Base-by-base conservation (phyloP, 2,888 invertebrate genomes). In the Oligia latruncula region DNA sequence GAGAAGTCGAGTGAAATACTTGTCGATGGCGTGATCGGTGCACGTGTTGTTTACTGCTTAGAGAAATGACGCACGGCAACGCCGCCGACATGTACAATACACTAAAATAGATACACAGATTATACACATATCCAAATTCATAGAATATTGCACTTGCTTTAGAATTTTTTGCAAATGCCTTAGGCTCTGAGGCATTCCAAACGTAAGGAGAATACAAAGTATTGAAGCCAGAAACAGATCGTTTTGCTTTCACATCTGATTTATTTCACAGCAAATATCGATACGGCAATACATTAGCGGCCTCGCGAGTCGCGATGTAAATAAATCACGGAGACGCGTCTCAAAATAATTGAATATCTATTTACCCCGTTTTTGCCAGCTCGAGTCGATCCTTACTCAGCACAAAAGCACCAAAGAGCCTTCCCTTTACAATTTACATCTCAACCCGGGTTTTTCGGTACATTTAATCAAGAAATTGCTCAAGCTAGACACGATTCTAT, bases 391-490 rank as follows among this genome's bases (percentile, higher is more conserved):
- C 79, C 64, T 80, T 68, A 83, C 68, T 74, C 76, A 83, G 85
- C 87, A 82, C 70, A 86, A 85, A 85, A 75, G 84, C 62, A 46
- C 29, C 75, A 75, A 60, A 73, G 70, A 83, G 64, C 64, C 71
- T 86, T 80, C 52, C 70, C 49, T 83, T 73, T 80, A 77, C 68
- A 80, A 88, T 88, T 87, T 88, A 86, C 80, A 86, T 87, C 78
- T 80, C 79, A 58, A 65, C 67, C 58, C 58, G 81, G 76, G 88
- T 88, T 87, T 87, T 87, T 86, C 83, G 75, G 80, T 70, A 87
- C 86, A 87, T 88, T 87, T 87, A 87, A 87, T 87, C 84, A 88
- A 80, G 81, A 76, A 84, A 88, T 87, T 84, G 75, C 77, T 82
- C 68, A 81, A 84, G 78, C 87, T 82, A 88, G 86, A 84, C 77